Percentiles rank a stretch among this genome's conserved stretches.
Conservation (phyloP, 2,113 vertebrate species). For the Sapajus apella region DNA sequence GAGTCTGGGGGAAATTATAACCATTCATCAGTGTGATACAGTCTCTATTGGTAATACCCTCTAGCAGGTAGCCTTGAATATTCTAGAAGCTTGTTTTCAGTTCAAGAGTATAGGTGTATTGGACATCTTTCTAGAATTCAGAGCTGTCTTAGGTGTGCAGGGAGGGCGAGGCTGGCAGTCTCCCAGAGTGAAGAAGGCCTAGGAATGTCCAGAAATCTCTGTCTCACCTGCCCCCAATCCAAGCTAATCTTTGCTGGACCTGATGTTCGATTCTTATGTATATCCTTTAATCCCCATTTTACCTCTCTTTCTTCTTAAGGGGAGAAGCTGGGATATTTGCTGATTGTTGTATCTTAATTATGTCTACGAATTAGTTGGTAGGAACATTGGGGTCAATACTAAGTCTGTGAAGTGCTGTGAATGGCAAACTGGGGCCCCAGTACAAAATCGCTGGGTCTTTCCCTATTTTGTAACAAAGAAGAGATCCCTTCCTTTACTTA, state of each 20-base stretch:
- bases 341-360: not conserved
- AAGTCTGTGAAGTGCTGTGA: not conserved
- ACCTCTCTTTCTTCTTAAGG: not conserved
- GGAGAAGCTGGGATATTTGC: not conserved
- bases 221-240: not conserved
- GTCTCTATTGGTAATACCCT: not conserved
- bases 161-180: too few species aligned
- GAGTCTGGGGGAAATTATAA: constrained; percentile 9
- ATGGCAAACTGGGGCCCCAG: not conserved
- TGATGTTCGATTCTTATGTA: not conserved
- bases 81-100: not conserved
- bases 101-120: not conserved
- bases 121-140: not conserved
- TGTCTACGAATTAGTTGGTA: not conserved
- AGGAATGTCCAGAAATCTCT: not conserved
- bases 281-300: not conserved
- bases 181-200: not conserved
- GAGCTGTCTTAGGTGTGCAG: not conserved
- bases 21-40: not conserved
- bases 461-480: not conserved
- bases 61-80: not conserved
- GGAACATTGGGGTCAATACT: not conserved
- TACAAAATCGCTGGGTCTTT: not conserved
- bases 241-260: not conserved
- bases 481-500: not conserved